Base-by-base conservation (phyloP, 2,888 invertebrate genomes). In the Neocrepidodera transversa region DNA sequence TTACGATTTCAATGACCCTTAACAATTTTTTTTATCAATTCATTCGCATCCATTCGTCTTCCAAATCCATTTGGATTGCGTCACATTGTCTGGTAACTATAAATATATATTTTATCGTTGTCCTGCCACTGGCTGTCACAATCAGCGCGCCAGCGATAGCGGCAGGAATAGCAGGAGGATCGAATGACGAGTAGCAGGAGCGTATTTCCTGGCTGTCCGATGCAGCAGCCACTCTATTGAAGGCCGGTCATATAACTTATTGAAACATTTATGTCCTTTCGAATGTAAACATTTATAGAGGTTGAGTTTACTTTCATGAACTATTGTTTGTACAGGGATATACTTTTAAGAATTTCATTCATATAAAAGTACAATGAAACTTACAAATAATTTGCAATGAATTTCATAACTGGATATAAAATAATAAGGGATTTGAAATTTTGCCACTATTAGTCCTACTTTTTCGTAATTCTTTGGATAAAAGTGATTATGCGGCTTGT, bases 241-340 rank as follows among this genome's bases (percentile, higher is more conserved):
- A 69, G 45, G 54, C 55, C 53, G 56, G 45, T 57, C 61, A 72
- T 74, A 74, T 75, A 74, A 71, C 71, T 26, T 26, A 11, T 72
- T 71, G 71, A 74, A 71, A 69, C 73, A 71, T 75, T 76, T 75
- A 74, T 74, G 70, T 72, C 70, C 68, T 69, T 70, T 70, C 69
- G 68, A 76, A 76, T 75, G 75, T 76, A 75, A 76, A 76, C 76
- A 75, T 76, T 76, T 74, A 76, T 75, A 73, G 71, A 70, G 67
- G 49, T 47, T 30, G 28, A 42, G 42, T 11, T n/a, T n/a, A n/a
- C n/a, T n/a, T n/a, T n/a, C n/a, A n/a, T n/a, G n/a, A n/a, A n/a
- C n/a, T n/a, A n/a, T n/a, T n/a, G n/a, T n/a, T n/a, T n/a, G n/a
- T n/a, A n/a, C n/a, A n/a, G n/a, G n/a, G n/a, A n/a, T n/a, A n/a